Conservation (phyloP, 1,140 invertebrate genomes). For the Drosophila tristis region DNA sequence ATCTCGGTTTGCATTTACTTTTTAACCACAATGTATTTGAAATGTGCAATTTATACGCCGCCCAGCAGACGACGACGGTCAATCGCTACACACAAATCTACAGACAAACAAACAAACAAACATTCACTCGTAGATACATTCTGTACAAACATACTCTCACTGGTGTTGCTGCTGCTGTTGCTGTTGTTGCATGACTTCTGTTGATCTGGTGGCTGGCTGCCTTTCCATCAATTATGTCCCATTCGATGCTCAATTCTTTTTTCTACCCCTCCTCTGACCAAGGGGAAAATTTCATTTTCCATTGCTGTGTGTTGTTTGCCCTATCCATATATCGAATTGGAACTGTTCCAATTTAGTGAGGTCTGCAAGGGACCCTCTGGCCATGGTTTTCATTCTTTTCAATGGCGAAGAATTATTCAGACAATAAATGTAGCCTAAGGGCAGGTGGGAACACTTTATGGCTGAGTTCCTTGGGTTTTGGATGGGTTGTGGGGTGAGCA, state of each 20-base stretch:
- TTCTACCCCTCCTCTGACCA: background rate
- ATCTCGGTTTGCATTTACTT: conserved; percentile 66
- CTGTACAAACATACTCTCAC: conserved; percentile 5
- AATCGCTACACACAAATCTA: conserved; percentile 12
- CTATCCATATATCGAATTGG: conserved; percentile 3
- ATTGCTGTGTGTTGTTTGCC: background rate
- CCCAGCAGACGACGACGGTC: conserved; percentile 22
- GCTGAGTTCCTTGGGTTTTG: no score
- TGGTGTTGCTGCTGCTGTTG: background rate
- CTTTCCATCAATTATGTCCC: conserved; percentile 64
- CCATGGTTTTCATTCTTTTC: background rate
- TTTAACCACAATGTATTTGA: conserved; percentile 81
- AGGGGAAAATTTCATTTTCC: conserved; percentile 27
- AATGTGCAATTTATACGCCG: conserved; percentile 79
- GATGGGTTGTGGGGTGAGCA: no score
- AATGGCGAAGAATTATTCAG: background rate
- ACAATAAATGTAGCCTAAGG: conserved; percentile 1
- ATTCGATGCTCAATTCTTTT: conserved; percentile 13
- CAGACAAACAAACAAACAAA: background rate
- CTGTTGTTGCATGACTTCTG: conserved; percentile 28
- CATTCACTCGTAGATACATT: conserved; percentile 36
- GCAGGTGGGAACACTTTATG: background rate
- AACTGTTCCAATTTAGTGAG: conserved; percentile 13
- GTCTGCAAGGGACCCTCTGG: background rate
- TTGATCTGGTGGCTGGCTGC: conserved; percentile 37